Evolutionary conservation across 1,140 invertebrate species (phyloP), one percentile per base, ranked within the genome.

Genomic region (Zaprionus nigranus): DNA sequence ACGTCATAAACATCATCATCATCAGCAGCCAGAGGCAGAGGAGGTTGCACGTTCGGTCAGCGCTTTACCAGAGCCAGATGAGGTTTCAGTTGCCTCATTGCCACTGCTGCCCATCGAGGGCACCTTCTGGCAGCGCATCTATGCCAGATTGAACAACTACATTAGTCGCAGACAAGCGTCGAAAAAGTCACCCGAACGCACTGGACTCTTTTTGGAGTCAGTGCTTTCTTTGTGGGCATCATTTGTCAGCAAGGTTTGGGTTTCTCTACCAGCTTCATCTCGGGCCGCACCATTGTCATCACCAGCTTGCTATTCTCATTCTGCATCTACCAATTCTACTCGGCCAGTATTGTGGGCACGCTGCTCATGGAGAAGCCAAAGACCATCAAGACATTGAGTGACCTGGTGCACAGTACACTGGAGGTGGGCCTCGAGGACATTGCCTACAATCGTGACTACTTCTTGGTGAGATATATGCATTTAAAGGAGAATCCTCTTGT

Each of bases 311-410:
- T 96, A 0, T 96, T 95, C 92, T 94, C 95, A 0, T 86, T 95
- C 59, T 93, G 94, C 20, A 84, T 96, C 12, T 96, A 95, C 91
- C 95, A 96, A 83, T 96, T 96, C 79, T 97, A 96, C 86, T 96
- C 95, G 22, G 96, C 95, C 0, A 95, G 94, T 70, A 95, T 97
- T 66, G 96, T 96, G 1, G 96, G 96, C 7, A 95, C 95, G 1
- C 90, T 96, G n/a, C 91, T 96, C 22, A 94, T 95, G 69, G 94
- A 95, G 59, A 94, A 95, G 30, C 94, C 94, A 0, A 94, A 94
- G 62, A 95, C 94, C 7, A 96, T 97, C 5, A 94, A 93, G 40
- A 95, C 93, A 1, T 34, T 96, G 0, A 86, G 93, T 11, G 95
- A 96, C 84, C 84, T 96, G 38, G 68, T 94, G 5, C 83, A 95